These are phyloP conservation scores for Oligia fasciuncula DNA, from an alignment of 2,888 invertebrate genomes.

Conservation along the genomic window DNA sequence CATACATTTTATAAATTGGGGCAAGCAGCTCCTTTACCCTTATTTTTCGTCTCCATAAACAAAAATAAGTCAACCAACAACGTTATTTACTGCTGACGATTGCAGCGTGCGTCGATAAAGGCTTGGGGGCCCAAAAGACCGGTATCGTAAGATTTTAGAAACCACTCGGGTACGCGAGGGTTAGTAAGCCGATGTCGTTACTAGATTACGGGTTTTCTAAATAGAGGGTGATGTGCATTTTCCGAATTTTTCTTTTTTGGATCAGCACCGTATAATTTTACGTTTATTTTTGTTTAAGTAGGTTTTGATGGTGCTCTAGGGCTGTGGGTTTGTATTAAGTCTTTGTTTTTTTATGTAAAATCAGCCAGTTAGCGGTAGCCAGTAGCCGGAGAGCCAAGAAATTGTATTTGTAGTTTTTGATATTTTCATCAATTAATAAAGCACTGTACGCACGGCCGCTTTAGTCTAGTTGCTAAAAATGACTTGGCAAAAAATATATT, in stretches of 20 bases:
- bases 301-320: background rate
- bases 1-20: constrained; percentile 16
- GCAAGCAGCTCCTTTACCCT: constrained; percentile 18
- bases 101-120: constrained; percentile 56
- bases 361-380: background rate
- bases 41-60: constrained; percentile 19
- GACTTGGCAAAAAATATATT: constrained; percentile 50
- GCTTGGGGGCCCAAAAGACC: constrained; percentile 66
- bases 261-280: constrained; percentile 39
- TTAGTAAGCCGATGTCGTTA: constrained; percentile 67
- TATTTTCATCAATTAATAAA: constrained; percentile 31
- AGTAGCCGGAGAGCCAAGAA: background rate
- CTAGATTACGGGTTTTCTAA: constrained; percentile 57
- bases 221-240: constrained; percentile 40
- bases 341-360: background rate
- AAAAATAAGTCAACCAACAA: constrained; percentile 24
- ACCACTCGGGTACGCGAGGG: constrained; percentile 69
- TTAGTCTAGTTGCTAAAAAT: constrained; percentile 35
- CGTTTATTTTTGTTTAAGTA: constrained; percentile 3
- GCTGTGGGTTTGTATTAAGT: background rate
- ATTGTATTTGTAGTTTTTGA: background rate
- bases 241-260: constrained; percentile 23
- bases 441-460: no score
- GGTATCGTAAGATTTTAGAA: constrained; percentile 74
- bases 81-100: constrained; percentile 49